These are phyloP conservation scores for Xylota sylvarum DNA, from an alignment of 2,888 invertebrate genomes.

Conservation along the genomic window DNA sequence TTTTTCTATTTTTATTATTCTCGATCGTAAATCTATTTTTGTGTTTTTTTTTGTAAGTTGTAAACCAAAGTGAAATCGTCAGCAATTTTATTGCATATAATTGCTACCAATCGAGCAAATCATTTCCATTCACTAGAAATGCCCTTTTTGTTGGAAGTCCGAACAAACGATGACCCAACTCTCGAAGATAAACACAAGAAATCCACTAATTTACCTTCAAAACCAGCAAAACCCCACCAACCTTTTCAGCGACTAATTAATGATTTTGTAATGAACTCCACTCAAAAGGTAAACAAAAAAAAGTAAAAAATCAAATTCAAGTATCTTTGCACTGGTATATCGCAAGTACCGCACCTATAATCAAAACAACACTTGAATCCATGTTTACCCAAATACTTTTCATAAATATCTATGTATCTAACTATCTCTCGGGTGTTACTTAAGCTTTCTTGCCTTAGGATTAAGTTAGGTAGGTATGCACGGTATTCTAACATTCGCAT, in stretches of 20 bases:
- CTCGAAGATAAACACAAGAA: constrained; percentile 38
- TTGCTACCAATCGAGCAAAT: constrained; percentile 54
- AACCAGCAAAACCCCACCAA: constrained; percentile 1
- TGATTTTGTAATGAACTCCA: constrained; percentile 48
- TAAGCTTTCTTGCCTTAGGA: constrained; percentile 15
- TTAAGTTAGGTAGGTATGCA: constrained; percentile 6
- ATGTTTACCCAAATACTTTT: constrained; percentile 37
- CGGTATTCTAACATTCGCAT: constrained; percentile 42
- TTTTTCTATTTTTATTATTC: background rate
- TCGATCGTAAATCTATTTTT: constrained; percentile 34
- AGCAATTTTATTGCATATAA: constrained; percentile 44
- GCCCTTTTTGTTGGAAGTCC: constrained; percentile 30
- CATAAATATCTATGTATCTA: constrained; percentile 16
- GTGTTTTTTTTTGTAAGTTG: no score
- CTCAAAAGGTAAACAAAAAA: constrained; percentile 20
- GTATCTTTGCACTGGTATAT: constrained; percentile 30
- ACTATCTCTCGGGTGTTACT: constrained; percentile 22
- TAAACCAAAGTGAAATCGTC: constrained; percentile 25
- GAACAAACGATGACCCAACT: background rate
- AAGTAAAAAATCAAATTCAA: constrained; percentile 23
- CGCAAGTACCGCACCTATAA: constrained; percentile 69
- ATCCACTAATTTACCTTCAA: constrained; percentile 8
- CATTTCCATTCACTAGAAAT: constrained; percentile 32
- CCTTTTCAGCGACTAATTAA: constrained; percentile 45
- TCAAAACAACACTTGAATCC: constrained; percentile 54